Evolutionary conservation across 2,113 vertebrate genomes (phyloP).

Genomic region (Cephalophus harveyi): DNA sequence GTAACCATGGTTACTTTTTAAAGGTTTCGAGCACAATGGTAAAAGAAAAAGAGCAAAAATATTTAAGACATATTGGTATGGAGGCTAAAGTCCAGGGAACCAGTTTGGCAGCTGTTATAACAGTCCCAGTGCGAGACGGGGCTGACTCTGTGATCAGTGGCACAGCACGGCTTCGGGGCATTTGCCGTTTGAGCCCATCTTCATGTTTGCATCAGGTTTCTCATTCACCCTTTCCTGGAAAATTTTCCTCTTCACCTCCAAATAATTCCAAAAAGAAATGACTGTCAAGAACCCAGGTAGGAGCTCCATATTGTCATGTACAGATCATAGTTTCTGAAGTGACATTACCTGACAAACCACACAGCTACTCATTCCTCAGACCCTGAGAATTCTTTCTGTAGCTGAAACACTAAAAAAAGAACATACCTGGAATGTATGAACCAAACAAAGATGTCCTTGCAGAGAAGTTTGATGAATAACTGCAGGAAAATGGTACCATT

Average conservation of each 20-base stretch:
- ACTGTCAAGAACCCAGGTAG: background rate
- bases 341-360: constrained; percentile 18
- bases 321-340: constrained; percentile 40
- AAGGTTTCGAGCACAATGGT: background rate
- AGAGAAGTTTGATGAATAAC: constrained; percentile 7
- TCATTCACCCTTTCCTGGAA: background rate
- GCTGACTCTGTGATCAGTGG: background rate
- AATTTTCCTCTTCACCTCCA: background rate
- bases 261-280: background rate
- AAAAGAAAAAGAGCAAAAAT: background rate
- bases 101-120: background rate
- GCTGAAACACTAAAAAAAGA: constrained; percentile 11
- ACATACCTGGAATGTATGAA: background rate
- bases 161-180: background rate
- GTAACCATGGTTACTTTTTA: background rate
- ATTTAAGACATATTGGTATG: background rate
- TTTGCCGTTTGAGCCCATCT: background rate
- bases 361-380: constrained; percentile 11
- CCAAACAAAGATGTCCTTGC: constrained; percentile 18
- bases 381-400: background rate
- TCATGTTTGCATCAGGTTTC: background rate
- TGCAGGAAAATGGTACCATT: background rate
- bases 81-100: background rate
- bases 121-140: background rate
- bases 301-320: background rate